Base-by-base conservation (phyloP, 2,113 vertebrate species). In the Boulengeromyrus knoepffleri region DNA sequence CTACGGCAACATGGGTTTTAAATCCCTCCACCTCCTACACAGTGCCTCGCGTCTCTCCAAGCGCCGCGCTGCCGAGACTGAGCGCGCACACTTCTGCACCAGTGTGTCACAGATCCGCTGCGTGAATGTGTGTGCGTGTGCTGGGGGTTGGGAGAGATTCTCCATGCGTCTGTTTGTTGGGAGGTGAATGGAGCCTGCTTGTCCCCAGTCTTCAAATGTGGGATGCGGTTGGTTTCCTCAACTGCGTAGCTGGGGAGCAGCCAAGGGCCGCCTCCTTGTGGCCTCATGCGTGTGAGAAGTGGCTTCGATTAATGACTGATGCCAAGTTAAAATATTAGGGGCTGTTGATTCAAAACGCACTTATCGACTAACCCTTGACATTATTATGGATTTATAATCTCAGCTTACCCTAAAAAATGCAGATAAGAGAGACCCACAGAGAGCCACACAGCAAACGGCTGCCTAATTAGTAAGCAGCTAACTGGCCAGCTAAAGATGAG, bases 1-100 rank as follows among this genome's bases (percentile, higher is more conserved):
- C 92, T 90, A 92, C 89, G 91, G 92, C 91, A 93, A 93, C 92
- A 89, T 89, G 74, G 90, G 88, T 93, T 91, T 56, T 31, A 83
- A 90, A 90, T 91, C 90, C 52, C 31, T 90, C 90, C 91, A n/a
- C 93, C 92, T 89, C 88, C 88, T 80, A 74, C 91, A 92, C 91
- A 84, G 89, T 88, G 52, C 85, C 62, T 85, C 62, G 36, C 77
- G 36, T 85, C 87, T 88, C 89, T 74, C 42, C 90, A 90, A 74
- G 66, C 62, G 53, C 45, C 12, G 39, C 21, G 42, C 53, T 39
- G 80, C 36, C 2, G 24, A 47, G 49, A 31, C 24, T 70, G 80
- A 62, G 53, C 31, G 8, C 31, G 47, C 70, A 42, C 58, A 70
- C 62, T 50, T 27, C 42, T 74, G 88, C 58, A 3, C 36, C 53